Conservation (phyloP, 2,113 vertebrate genomes). For the Poicephalus meyeri region DNA sequence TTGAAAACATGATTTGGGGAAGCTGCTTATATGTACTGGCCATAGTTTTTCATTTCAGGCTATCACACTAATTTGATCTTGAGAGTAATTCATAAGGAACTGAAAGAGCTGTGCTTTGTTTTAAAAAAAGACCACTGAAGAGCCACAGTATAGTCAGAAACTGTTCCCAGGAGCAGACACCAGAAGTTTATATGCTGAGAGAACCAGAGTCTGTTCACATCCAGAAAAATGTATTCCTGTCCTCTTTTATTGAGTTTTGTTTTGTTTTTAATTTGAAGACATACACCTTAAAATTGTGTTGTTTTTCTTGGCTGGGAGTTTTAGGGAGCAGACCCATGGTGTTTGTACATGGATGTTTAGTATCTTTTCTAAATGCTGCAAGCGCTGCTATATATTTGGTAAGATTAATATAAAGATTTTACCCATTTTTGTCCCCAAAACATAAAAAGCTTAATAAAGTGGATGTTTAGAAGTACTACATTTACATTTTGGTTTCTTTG, state of each 20-base stretch:
- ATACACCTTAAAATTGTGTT: background rate
- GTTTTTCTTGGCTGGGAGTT: background rate
- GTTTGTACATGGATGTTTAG: background rate
- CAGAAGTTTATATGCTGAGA: background rate
- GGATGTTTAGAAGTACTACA: background rate
- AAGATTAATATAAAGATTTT: background rate
- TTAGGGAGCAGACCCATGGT: background rate
- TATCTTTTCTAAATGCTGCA: background rate
- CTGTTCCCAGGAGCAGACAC: background rate
- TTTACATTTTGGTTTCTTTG: background rate
- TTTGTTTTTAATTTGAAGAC: background rate
- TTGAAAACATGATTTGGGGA: background rate
- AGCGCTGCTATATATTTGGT: background rate
- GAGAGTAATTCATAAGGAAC: background rate
- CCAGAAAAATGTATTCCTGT: background rate
- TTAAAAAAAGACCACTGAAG: background rate
- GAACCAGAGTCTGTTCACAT: background rate
- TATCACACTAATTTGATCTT: background rate
- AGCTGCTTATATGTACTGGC: background rate
- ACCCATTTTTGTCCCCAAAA: background rate
- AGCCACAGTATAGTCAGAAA: background rate
- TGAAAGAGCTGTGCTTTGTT: background rate
- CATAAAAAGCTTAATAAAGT: background rate
- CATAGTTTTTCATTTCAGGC: background rate
- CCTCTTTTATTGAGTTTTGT: background rate